Evolutionary conservation across 2,113 vertebrate species (phyloP), one percentile per base, ranked within the genome.

Genomic region (Ovis aries): DNA sequence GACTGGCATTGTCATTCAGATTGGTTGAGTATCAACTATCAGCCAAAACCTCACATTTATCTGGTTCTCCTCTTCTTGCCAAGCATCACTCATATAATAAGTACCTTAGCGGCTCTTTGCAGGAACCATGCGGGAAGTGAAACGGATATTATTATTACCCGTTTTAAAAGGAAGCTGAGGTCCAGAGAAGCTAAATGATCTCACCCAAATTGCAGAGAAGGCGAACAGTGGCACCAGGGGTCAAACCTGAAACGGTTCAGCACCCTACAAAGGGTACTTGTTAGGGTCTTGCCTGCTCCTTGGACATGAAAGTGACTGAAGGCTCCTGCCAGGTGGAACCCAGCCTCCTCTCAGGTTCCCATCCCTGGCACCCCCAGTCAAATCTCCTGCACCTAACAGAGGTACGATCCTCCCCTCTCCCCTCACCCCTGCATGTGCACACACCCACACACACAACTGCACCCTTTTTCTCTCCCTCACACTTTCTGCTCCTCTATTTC

Each of bases 301-400:
- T 27, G 55, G 59, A 53, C 50, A 3, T 23, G 23, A 33, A 45
- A 57, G 31, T 33, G 53, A 86, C 53, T 27, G 13, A 82, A 50
- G 19, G 21, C 3, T 52, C 78, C 36, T n/a, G 7, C 15, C 25
- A 23, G 21, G 23, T 9, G 40, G 62, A 40, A 52, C 74, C 13
- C 2, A 29, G 55, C 53, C 43, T 40, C 25, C 43, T 53, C 91
- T 14, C 3, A 13, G 4, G 6, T 16, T 14, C 33, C 29, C 43
- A n/a, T 13, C 17, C 40, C 1, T 25, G 7, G 8, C 0, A 17
- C 64, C 2, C 40, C 11, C 48, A 9, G 7, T n/a, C 12, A 17
- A 36, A 6, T 33, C 23, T 23, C 50, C 53, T 52, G 43, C 23
- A 15, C 19, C 48, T n/a, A 31, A 33, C 25, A 25, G 45, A n/a